Percentiles rank a stretch among this genome's conserved stretches.
Evolutionary conservation across 2,888 invertebrate species (phyloP).

Genomic region (Ormyrus labotus): DNA sequence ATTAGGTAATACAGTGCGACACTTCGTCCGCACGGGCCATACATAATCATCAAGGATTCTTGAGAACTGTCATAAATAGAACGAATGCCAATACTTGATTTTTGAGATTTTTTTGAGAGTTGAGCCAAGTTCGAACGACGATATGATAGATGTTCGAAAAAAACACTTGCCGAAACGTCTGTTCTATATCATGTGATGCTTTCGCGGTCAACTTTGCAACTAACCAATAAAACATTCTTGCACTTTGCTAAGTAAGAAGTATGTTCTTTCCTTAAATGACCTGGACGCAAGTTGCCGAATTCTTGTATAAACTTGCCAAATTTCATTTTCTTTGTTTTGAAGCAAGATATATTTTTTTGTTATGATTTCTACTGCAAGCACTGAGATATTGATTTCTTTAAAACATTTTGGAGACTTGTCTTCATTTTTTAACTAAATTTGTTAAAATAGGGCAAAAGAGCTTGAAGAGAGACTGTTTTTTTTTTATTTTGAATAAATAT

Average conservation of each 20-base stretch:
- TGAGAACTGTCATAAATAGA: constrained; percentile 36
- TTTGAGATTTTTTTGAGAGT: not conserved
- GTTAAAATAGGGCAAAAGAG: too few species aligned
- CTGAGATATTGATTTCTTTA: too few species aligned
- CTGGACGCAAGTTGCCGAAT: too few species aligned
- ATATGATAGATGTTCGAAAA: not conserved
- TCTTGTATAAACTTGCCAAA: too few species aligned
- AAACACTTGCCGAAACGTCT: constrained; percentile 5
- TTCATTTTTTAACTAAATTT: too few species aligned
- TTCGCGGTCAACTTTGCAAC: not conserved
- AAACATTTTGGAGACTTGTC: too few species aligned
- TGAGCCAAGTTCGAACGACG: not conserved
- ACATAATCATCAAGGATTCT: not conserved
- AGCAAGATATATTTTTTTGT: too few species aligned
- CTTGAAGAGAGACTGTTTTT: too few species aligned
- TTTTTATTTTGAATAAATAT: too few species aligned
- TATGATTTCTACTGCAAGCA: too few species aligned
- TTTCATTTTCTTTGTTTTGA: too few species aligned
- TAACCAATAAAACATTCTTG: constrained; percentile 30
- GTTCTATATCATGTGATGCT: constrained; percentile 32
- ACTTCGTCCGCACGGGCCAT: not conserved
- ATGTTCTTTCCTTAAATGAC: too few species aligned
- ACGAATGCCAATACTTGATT: not conserved
- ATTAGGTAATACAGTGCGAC: constrained; percentile 46
- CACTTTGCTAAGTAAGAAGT: constrained; percentile 2